Conservation (phyloP, 2,888 invertebrate genomes). For the Dynastes tityus region DNA sequence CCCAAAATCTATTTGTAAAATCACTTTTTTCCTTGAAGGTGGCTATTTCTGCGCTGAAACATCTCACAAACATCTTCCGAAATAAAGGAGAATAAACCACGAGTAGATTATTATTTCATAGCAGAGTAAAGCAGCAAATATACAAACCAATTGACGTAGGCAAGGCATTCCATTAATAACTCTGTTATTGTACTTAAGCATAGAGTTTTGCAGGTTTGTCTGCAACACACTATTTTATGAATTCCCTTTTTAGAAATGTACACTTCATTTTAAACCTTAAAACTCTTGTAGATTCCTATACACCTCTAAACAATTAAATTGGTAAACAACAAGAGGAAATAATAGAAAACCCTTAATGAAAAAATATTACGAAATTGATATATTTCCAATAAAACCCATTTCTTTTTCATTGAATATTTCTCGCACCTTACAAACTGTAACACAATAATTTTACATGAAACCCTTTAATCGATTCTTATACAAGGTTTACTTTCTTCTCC, state of each 20-base stretch:
- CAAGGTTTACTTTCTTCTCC: too few species aligned
- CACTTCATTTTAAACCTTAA: neutral
- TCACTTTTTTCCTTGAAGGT: neutral
- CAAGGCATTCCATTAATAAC: slow-evolving; percentile 17
- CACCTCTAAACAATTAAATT: too few species aligned
- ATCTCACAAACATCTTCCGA: slow-evolving; percentile 1
- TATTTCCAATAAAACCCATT: too few species aligned
- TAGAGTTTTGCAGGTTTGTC: slow-evolving; percentile 1
- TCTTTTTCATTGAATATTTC: too few species aligned
- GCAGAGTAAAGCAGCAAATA: slow-evolving; percentile 8
- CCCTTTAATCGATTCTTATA: too few species aligned
- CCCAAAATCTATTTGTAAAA: slow-evolving; percentile 1
- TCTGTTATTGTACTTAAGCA: slow-evolving; percentile 21
- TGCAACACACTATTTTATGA: neutral
- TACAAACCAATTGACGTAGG: slow-evolving; percentile 18
- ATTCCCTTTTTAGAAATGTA: slow-evolving; percentile 5
- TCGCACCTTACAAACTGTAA: too few species aligned
- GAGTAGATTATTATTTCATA: slow-evolving; percentile 14
- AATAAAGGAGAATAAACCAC: slow-evolving; percentile 12
- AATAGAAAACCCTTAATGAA: too few species aligned
- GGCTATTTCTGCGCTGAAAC: neutral
- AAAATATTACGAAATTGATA: too few species aligned
- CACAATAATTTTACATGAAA: too few species aligned
- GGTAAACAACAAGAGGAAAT: too few species aligned
- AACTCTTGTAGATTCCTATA: too few species aligned